Evolutionary conservation across 2,797 vertebrate genomes (phyloP).

Genomic region (Coreius guichenoti): DNA sequence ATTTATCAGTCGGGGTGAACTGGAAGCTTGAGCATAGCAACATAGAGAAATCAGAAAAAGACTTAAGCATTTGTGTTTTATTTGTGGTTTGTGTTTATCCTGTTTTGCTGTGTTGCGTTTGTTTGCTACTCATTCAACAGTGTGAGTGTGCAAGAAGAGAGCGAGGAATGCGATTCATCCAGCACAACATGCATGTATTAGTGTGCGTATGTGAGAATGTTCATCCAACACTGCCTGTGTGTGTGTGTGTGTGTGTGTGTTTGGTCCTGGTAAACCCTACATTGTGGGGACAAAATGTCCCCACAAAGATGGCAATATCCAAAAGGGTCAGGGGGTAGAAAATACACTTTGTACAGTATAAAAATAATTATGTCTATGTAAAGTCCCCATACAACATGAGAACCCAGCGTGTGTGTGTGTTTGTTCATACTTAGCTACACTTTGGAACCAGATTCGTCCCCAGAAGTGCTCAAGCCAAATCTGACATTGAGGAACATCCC

Average conservation of each 20-base stretch:
- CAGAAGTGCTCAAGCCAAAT: background rate
- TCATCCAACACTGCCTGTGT: slow-evolving; percentile 11
- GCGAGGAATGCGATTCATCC: background rate
- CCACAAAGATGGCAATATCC: too few species aligned
- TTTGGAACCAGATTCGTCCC: background rate
- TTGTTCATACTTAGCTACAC: background rate
- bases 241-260: background rate
- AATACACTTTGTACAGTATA: too few species aligned
- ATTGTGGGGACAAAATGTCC: too few species aligned
- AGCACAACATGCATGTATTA: background rate
- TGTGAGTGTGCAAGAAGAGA: slow-evolving; percentile 17
- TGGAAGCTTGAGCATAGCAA: slow-evolving; percentile 43
- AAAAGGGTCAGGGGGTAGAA: too few species aligned
- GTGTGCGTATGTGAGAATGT: slow-evolving; percentile 5
- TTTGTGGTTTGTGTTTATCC: slow-evolving; percentile 42
- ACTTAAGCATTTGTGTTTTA: slow-evolving; percentile 27
- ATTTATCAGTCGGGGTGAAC: slow-evolving; percentile 65
- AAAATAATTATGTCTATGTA: too few species aligned
- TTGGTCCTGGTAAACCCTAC: background rate
- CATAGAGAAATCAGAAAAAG: background rate
- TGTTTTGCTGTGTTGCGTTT: slow-evolving; percentile 27
- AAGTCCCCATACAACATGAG: too few species aligned
- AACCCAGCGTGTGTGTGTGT: background rate
- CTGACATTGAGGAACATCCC: background rate
- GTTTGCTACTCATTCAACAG: background rate